A percentile compares a stretch with the other conserved stretches of the same genome.
phyloP scores from a whole-genome alignment of 35 echinoderm and acorn worm species.

The Diadema setosum region DNA sequence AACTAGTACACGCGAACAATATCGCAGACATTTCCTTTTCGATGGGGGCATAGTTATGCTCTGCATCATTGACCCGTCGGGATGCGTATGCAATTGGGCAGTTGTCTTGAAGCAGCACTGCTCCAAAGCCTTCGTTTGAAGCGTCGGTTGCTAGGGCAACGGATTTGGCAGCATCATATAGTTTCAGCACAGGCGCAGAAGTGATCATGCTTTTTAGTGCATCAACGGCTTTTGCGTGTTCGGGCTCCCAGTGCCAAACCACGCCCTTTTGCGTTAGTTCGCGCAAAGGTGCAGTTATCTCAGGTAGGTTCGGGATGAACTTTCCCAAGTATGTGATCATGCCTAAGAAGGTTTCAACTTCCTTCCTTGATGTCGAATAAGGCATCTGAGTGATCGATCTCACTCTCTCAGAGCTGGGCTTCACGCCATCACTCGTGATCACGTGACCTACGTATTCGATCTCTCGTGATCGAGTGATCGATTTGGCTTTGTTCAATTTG shows the following conservation, averaged over 20 bases:
- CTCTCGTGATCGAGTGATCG: neutral
- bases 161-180: constrained; percentile 17
- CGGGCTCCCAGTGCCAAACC: constrained; percentile 35
- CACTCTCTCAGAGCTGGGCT: neutral
- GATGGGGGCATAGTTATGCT: constrained; percentile 2
- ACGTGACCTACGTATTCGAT: neutral
- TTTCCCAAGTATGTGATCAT: constrained; percentile 25
- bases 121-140: constrained; percentile 41
- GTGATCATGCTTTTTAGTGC: constrained; percentile 11
- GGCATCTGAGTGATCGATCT: neutral
- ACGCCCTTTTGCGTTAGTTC: neutral
- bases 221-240: neutral
- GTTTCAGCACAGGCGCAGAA: constrained; percentile 3
- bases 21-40: constrained; percentile 44
- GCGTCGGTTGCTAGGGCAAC: constrained; percentile 29
- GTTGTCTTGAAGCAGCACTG: constrained; percentile 4
- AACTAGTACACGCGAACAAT: constrained; percentile 29
- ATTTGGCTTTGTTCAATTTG: constrained; percentile 4
- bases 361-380: neutral
- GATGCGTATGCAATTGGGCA: constrained; percentile 53
- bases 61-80: neutral
- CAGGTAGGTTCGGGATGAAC: constrained; percentile 41
- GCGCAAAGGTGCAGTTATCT: neutral
- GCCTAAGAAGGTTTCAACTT: constrained; percentile 10
- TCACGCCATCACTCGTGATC: neutral